A percentile compares a stretch with the other conserved stretches of the same genome.
Conservation (phyloP, 2,888 invertebrate species). For the Heliconius ethilla region DNA sequence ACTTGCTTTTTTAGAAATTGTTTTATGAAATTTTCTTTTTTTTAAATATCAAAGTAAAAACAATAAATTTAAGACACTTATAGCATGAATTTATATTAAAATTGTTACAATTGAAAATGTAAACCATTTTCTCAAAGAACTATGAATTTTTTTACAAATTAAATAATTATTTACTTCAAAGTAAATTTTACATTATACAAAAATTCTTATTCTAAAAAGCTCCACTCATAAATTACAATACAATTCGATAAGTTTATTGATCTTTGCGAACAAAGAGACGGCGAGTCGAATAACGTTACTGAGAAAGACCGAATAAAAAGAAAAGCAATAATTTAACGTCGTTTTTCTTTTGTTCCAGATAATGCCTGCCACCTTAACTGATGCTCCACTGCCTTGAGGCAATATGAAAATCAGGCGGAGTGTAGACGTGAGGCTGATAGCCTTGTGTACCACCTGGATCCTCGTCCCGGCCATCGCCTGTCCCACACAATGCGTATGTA, state of each 20-base stretch:
- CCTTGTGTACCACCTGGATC: slow-evolving; percentile 74
- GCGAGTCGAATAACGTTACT: slow-evolving; percentile 41
- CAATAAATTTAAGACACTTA: too few relatives aligned
- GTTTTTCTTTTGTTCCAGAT: slow-evolving; percentile 71
- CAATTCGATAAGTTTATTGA: slow-evolving; percentile 47
- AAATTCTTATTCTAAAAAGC: slow-evolving; percentile 29
- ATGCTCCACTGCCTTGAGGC: slow-evolving; percentile 67
- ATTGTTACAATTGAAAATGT: not conserved
- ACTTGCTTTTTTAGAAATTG: not conserved
- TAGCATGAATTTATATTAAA: not conserved
- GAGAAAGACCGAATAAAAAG: slow-evolving; percentile 39
- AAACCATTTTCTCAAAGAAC: not conserved
- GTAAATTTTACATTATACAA: not conserved
- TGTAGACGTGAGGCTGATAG: slow-evolving; percentile 73
- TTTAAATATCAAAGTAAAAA: not conserved
- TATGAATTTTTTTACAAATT: not conserved
- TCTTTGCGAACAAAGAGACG: slow-evolving; percentile 45
- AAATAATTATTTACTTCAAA: not conserved
- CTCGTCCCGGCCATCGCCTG: slow-evolving; percentile 82
- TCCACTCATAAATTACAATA: slow-evolving; percentile 40
- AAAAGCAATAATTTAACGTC: slow-evolving; percentile 45
- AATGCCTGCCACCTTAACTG: slow-evolving; percentile 61
- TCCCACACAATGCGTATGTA: slow-evolving; percentile 91
- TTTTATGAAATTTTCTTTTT: not conserved
- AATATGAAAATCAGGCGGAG: slow-evolving; percentile 70